Base-by-base conservation (phyloP, 2,888 invertebrate genomes). In the Melanotus villosus region DNA sequence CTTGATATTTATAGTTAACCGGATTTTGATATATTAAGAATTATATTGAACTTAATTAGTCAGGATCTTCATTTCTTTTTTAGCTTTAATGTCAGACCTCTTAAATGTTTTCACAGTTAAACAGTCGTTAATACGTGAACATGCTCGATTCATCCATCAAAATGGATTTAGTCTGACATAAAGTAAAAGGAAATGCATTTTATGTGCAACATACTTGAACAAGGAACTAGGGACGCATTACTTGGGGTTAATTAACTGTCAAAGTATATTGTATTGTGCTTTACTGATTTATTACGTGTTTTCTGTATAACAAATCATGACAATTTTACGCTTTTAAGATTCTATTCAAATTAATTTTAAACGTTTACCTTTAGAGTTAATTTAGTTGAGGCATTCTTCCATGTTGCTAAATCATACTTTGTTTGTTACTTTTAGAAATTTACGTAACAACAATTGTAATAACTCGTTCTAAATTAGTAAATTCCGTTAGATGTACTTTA, bases 191-290 rank as follows among this genome's bases (percentile, higher is more conserved):
- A 23, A 23, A 7, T 47, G 47, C 47, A 34, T 45, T 45, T n/a
- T 59, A 59, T 21, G 18, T 21, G 45, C 32, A 60, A 47, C 34
- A 30, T 47, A 32, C 60, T 36, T n/a, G 16, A 59, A 60, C 19
- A 47, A 32, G 47, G 21, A 38, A 57, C 19, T 38, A 23, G 36
- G 23, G 50, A 62, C 26, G 34, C 6, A 23, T 23, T 36, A 41
- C 12, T n/a, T n/a, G 50, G 52, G 62, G 62, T 52, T 62, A 62
- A 62, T 62, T 62, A 62, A 50, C 62, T 50, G 50, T 50, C 36
- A 50, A 34, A 62, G 38, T 62, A 16, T 36, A 41, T n/a, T 38
- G 62, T 41, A 62, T 62, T 62, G 62, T 62, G 50, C 41, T 34
- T 18, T 38, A 36, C 30, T 52, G 23, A 62, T 52, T 62, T 62